Conservation (phyloP, 53 echinoderm and acorn worm species). For the Echinometra lucunter region DNA sequence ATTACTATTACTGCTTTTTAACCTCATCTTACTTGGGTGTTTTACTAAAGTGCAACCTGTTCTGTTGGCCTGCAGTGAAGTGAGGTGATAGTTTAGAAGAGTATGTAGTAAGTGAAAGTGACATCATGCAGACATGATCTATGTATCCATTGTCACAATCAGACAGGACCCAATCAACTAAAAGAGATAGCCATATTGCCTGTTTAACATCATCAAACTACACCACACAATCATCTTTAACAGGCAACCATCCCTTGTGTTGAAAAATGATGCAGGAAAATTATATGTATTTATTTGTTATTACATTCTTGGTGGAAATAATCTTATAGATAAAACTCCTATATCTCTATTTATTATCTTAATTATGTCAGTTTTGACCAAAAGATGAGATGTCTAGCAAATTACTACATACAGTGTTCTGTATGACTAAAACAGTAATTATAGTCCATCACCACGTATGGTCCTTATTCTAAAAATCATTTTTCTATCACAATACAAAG, state of each 20-base stretch:
- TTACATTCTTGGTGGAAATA: neutral
- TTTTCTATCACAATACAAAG: too few species aligned
- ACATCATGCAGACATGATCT: conserved; percentile 26
- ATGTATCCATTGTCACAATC: neutral
- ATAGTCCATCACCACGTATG: too few species aligned
- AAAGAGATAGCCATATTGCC: conserved; percentile 27
- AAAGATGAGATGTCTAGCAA: neutral
- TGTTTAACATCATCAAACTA: neutral
- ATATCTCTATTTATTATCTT: neutral
- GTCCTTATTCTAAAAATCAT: too few species aligned
- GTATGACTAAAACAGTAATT: neutral
- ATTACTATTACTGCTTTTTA: neutral
- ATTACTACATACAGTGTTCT: neutral
- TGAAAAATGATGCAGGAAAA: neutral
- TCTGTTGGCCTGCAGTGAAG: neutral
- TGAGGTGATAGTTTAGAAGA: conserved; percentile 13
- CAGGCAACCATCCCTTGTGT: neutral
- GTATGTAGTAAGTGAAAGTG: neutral
- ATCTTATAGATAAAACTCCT: neutral
- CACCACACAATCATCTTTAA: neutral
- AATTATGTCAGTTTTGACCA: too few species aligned
- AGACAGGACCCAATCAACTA: neutral
- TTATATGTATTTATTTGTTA: neutral
- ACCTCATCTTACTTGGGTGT: neutral
- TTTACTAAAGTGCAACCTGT: conserved; percentile 12